These are phyloP conservation scores for Ceyx melanurus DNA, from an alignment of 2,113 vertebrate genomes.

Conservation along the genomic window DNA sequence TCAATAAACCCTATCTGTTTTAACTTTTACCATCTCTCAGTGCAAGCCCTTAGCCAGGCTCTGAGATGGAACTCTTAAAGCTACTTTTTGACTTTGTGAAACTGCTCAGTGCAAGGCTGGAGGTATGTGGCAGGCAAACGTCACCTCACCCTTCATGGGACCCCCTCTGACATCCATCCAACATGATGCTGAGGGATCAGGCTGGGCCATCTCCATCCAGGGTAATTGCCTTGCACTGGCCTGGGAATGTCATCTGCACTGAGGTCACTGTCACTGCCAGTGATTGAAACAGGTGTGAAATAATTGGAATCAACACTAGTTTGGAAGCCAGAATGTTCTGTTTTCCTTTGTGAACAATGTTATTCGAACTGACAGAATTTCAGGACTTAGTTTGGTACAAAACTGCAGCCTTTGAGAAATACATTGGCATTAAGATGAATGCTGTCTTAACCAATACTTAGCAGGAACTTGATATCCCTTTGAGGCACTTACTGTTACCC, in stretches of 20 bases:
- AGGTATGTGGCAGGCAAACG: no score
- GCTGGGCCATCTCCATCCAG: not conserved
- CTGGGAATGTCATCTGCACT: not conserved
- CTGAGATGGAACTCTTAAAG: no score
- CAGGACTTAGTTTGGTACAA: conserved; percentile 21
- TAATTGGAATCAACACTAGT: not conserved
- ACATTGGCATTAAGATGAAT: conserved; percentile 55
- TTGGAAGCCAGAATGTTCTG: conserved; percentile 25
- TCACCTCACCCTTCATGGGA: no score
- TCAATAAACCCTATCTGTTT: no score
- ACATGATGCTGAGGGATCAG: not conserved
- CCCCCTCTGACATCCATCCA: not conserved
- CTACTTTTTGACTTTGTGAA: no score
- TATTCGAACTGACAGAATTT: conserved; percentile 50
- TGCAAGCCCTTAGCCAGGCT: no score
- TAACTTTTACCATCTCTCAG: no score
- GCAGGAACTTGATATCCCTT: conserved; percentile 47
- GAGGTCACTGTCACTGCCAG: not conserved
- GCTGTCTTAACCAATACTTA: conserved; percentile 42
- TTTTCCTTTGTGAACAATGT: conserved; percentile 3
- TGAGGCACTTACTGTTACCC: conserved; percentile 26
- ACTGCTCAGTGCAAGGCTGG: no score
- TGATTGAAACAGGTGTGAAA: conserved; percentile 4
- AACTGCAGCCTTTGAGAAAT: conserved; percentile 30
- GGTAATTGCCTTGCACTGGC: not conserved